Base-by-base conservation (phyloP, 2,888 invertebrate genomes). In the Meghimatium bilineatum region DNA sequence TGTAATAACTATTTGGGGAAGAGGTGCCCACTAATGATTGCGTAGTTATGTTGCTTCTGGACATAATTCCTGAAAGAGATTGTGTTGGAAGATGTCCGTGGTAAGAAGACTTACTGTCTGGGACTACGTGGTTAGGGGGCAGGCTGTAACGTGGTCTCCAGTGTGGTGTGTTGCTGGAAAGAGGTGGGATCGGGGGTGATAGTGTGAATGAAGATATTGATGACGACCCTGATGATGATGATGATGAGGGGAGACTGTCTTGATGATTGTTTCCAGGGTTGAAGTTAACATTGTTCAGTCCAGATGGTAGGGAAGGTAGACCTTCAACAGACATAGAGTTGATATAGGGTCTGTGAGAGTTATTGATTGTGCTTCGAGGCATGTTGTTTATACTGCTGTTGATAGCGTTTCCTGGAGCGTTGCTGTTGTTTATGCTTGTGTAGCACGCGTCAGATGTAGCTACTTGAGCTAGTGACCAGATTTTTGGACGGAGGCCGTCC, bases 381-480 rank as follows among this genome's bases (percentile, higher is more conserved):
- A 74, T 56, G n/a, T 23, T 72, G 69, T 60, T 60, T 29, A 32
- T 63, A 72, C 29, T 66, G 60, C 34, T 34, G 74, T 52, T 74
- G 34, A 14, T 74, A 32, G 17, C 10, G 29, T 17, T 36, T 0
- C 23, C 23, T 5, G 26, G 14, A 8, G 66, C n/a, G 36, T 2
- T 32, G 38, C 32, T 29, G 26, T 29, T 44, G 82, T 32, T 67
- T 44, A 69, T 34, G 86, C 82, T 76, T 77, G 86, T 49, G 84
- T 82, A 72, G 86, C 89, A 78, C 87, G 85, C 67, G 87, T 90
- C 80, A 34, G 92, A 92, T 3, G 93, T 92, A n/a, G 92, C 93
- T 29, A 91, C 91, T 85, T 92, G 91, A 26, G 92, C 93, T 49
- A 93, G 86, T 17, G 92, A 92, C 93, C 93, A 93, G 82, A 93